phyloP scores from a whole-genome alignment of 2,113 vertebrate species.

The Zosterops hypoxanthus region DNA sequence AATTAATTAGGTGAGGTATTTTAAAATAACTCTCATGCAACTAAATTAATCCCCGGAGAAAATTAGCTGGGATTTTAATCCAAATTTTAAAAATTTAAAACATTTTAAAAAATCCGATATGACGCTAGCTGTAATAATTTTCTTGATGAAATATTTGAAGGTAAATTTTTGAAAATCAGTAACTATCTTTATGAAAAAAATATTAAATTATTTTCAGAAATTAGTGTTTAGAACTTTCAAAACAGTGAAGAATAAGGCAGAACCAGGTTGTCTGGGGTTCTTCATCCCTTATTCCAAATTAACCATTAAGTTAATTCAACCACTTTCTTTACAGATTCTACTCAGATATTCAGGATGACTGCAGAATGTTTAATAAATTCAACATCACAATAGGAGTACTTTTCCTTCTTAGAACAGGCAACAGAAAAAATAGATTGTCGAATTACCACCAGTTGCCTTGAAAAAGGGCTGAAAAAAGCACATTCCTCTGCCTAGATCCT shows the following conservation, averaged over 20 bases:
- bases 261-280: not conserved
- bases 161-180: not conserved
- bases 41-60: constrained; percentile 1
- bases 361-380: not conserved
- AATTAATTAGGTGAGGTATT: not conserved
- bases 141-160: not conserved
- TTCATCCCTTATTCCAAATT: not conserved
- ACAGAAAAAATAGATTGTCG: not conserved
- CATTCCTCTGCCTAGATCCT: not conserved
- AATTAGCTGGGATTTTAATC: constrained; percentile 10
- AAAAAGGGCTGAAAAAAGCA: not conserved
- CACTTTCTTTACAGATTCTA: not conserved
- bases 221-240: not conserved
- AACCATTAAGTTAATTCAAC: not conserved
- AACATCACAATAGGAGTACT: not conserved
- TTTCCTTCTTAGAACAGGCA: not conserved
- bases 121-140: not conserved
- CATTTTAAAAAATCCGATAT: not conserved
- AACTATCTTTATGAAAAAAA: not conserved
- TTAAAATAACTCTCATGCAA: constrained; percentile 24
- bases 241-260: not conserved
- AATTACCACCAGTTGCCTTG: not conserved
- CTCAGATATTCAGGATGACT: not conserved
- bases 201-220: not conserved
- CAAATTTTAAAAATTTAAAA: constrained; percentile 6